phyloP scores from a whole-genome alignment of 2,888 invertebrate species.

The Alitta virens region DNA sequence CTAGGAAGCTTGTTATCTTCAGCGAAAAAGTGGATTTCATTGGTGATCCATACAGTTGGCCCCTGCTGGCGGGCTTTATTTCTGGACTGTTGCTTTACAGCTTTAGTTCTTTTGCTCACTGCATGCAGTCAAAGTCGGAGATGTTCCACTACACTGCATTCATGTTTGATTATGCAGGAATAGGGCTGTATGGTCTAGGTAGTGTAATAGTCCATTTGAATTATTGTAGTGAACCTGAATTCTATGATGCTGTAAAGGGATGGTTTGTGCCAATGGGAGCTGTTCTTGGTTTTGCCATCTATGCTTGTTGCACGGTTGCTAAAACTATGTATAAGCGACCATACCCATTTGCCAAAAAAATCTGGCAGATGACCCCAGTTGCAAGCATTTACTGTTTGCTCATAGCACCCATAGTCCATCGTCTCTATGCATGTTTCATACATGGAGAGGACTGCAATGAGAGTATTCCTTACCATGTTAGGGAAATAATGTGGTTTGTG shows the following conservation, averaged over 20 bases:
- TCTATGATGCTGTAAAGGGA: slow-evolving; percentile 35
- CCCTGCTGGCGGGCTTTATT: slow-evolving; percentile 44
- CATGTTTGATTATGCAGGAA: slow-evolving; percentile 55
- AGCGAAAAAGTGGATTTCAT: slow-evolving; percentile 41
- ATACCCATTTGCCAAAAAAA: slow-evolving; percentile 50
- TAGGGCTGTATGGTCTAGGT: slow-evolving; percentile 56
- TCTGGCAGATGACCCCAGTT: slow-evolving; percentile 52
- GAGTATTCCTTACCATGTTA: slow-evolving; percentile 42
- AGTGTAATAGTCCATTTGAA: slow-evolving; percentile 51
- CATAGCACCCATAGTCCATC: slow-evolving; percentile 46
- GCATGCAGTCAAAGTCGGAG: slow-evolving; percentile 50
- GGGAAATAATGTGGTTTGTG: slow-evolving; percentile 51
- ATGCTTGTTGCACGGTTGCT: slow-evolving; percentile 46
- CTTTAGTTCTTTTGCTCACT: slow-evolving; percentile 49
- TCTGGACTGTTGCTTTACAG: slow-evolving; percentile 44
- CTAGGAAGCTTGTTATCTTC: slow-evolving; percentile 34
- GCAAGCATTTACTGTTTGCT: slow-evolving; percentile 48
- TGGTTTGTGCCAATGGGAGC: slow-evolving; percentile 43
- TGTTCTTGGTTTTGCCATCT: slow-evolving; percentile 42
- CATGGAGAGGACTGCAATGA: slow-evolving; percentile 36
- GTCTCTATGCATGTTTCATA: slow-evolving; percentile 36
- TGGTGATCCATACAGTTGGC: slow-evolving; percentile 50
- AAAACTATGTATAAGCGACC: slow-evolving; percentile 49
- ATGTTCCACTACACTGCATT: slow-evolving; percentile 53
- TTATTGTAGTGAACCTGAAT: slow-evolving; percentile 44